A percentile compares a stretch with the other conserved stretches of the same genome.
Evolutionary conservation across 2,888 invertebrate genomes (phyloP).

Genomic region (Drosophila ustulata): DNA sequence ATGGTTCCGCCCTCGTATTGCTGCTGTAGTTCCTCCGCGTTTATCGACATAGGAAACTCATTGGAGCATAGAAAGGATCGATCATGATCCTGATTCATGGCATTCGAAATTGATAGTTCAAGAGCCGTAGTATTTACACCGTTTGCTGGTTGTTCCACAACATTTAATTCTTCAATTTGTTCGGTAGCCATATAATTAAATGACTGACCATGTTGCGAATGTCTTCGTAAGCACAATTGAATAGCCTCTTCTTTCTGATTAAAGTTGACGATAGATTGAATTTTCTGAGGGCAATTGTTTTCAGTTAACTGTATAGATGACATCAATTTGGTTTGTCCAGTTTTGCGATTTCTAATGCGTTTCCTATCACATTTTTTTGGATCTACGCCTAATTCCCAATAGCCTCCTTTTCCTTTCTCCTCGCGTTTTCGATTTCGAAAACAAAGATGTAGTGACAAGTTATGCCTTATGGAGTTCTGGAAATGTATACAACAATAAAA

Average conservation of each 20-base stretch:
- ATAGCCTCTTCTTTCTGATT: background rate
- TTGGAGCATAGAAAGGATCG: constrained; percentile 26
- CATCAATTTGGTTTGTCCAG: constrained; percentile 35
- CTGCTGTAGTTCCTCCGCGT: constrained; percentile 39
- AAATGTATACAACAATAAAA: constrained; percentile 1
- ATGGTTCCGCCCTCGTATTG: constrained; percentile 71
- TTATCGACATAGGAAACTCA: constrained; percentile 16
- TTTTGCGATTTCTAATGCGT: constrained; percentile 82
- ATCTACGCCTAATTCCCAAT: constrained; percentile 84
- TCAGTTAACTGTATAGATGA: background rate
- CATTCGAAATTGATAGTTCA: constrained; percentile 25
- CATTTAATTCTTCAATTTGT: background rate
- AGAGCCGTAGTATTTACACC: constrained; percentile 14
- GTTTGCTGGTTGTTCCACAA: constrained; percentile 10
- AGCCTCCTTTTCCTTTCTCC: constrained; percentile 85
- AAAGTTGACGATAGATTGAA: background rate
- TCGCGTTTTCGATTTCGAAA: constrained; percentile 84
- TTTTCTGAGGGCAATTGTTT: background rate
- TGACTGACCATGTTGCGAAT: background rate
- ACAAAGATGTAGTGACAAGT: constrained; percentile 84
- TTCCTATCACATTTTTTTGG: constrained; percentile 83
- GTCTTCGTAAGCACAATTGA: constrained; percentile 6
- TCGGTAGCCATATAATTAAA: background rate
- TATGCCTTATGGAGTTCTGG: constrained; percentile 85
- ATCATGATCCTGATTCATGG: constrained; percentile 9